Percentiles rank a stretch among this genome's conserved stretches.
Conservation (phyloP, 2,888 invertebrate genomes). For the Cephus runcator region DNA sequence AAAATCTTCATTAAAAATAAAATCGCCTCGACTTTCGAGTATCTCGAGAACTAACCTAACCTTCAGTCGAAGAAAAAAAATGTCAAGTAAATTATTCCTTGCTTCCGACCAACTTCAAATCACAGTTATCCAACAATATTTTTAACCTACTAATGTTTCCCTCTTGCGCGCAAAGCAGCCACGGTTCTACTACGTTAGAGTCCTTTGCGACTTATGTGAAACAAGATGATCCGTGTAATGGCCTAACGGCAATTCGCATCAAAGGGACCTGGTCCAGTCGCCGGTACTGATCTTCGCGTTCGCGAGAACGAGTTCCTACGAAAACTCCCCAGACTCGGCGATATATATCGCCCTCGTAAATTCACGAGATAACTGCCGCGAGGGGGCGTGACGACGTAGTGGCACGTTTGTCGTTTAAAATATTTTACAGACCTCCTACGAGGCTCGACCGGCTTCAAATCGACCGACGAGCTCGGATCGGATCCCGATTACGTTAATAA, state of each 20-base stretch:
- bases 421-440: neutral
- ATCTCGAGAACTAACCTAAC: neutral
- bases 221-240: neutral
- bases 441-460: neutral
- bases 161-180: neutral
- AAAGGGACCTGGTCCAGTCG: neutral
- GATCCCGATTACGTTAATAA: neutral
- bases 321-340: neutral
- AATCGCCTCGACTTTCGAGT: neutral
- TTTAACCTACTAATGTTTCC: neutral
- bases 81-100: neutral
- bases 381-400: neutral
- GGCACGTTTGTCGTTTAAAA: neutral
- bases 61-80: neutral
- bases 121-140: neutral
- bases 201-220: neutral
- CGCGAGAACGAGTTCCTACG: neutral
- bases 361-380: neutral
- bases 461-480: neutral
- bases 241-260: neutral
- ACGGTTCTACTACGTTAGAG: neutral
- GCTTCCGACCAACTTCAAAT: neutral
- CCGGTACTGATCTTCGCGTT: neutral
- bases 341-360: neutral
- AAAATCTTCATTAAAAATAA: neutral